A percentile compares a stretch with the other conserved stretches of the same genome.
phyloP scores from a whole-genome alignment of 2,797 vertebrate species.

The Lateolabrax maculatus region DNA sequence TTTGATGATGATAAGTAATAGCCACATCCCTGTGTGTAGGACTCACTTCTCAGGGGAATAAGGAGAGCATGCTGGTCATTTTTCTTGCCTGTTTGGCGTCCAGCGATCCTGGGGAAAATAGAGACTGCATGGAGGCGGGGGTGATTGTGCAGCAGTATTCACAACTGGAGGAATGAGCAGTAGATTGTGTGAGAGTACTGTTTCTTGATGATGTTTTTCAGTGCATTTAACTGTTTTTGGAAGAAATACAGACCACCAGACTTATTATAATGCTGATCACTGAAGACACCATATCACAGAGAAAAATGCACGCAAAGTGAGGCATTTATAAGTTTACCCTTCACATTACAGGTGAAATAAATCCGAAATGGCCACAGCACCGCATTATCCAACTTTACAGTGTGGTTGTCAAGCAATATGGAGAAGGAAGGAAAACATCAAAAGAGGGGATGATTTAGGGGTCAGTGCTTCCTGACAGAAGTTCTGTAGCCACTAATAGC shows the following conservation, averaged over 20 bases:
- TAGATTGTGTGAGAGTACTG: slow-evolving; percentile 51
- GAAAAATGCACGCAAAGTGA: neutral
- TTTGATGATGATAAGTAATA: slow-evolving; percentile 87
- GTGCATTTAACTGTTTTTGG: slow-evolving; percentile 27
- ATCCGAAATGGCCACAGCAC: slow-evolving; percentile 13
- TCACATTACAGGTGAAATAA: slow-evolving; percentile 23
- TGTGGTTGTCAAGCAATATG: slow-evolving; percentile 31
- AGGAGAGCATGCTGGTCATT: slow-evolving; percentile 75
- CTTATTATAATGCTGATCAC: slow-evolving; percentile 39
- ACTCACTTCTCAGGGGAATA: slow-evolving; percentile 80
- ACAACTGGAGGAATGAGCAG: slow-evolving; percentile 33
- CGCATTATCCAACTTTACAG: slow-evolving; percentile 22
- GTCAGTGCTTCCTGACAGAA: slow-evolving; percentile 61
- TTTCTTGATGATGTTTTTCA: slow-evolving; percentile 51
- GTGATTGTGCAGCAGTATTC: slow-evolving; percentile 63
- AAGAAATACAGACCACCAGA: neutral
- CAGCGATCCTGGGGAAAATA: slow-evolving; percentile 69
- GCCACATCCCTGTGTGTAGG: slow-evolving; percentile 80
- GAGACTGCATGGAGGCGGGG: slow-evolving; percentile 46
- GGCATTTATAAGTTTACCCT: slow-evolving; percentile 3
- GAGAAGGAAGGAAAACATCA: slow-evolving; percentile 30
- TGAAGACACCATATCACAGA: slow-evolving; percentile 3
- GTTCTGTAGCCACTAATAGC: slow-evolving; percentile 57
- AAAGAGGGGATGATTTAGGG: slow-evolving; percentile 43
- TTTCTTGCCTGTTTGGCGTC: slow-evolving; percentile 81